A percentile compares a stretch with the other conserved stretches of the same genome.
Conservation (phyloP, 30 jellyfish, hydroid and myxozoan genomes). For the Sanderia malayensis region DNA sequence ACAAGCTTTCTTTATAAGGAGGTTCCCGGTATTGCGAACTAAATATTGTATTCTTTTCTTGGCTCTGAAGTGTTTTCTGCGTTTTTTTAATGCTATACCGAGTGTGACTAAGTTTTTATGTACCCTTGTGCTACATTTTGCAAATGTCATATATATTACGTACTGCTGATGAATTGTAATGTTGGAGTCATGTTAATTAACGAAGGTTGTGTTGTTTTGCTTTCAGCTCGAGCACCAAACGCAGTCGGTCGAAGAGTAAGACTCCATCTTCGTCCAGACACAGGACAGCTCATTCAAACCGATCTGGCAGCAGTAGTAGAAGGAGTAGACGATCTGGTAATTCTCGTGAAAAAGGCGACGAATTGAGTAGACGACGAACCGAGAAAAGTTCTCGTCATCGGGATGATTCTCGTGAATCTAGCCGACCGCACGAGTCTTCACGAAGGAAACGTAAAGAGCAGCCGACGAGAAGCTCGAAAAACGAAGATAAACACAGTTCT, state of each 20-base stretch:
- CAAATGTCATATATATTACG: too few species aligned
- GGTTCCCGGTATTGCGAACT: too few species aligned
- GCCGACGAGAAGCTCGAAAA: slow-evolving; percentile 20
- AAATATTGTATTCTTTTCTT: too few species aligned
- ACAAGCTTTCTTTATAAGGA: too few species aligned
- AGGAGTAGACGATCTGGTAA: neutral
- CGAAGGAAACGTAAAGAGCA: slow-evolving; percentile 9
- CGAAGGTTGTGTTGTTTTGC: too few species aligned
- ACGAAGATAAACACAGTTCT: slow-evolving; percentile 3
- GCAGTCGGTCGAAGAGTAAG: neutral
- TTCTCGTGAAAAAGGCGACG: slow-evolving; percentile 19
- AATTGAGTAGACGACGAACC: neutral
- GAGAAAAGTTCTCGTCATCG: slow-evolving; percentile 16
- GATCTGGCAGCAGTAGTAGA: slow-evolving; percentile 31
- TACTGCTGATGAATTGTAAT: too few species aligned
- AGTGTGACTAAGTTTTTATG: too few species aligned
- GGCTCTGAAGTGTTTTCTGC: too few species aligned
- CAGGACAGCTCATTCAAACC: neutral
- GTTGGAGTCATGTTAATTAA: too few species aligned
- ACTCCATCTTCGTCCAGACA: neutral
- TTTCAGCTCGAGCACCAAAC: neutral
- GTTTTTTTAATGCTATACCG: too few species aligned
- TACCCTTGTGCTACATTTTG: too few species aligned
- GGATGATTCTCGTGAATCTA: slow-evolving; percentile 4
- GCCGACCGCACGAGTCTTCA: slow-evolving; percentile 6